Conservation (phyloP, 1,140 invertebrate genomes). For the Bombus pyrosoma region DNA sequence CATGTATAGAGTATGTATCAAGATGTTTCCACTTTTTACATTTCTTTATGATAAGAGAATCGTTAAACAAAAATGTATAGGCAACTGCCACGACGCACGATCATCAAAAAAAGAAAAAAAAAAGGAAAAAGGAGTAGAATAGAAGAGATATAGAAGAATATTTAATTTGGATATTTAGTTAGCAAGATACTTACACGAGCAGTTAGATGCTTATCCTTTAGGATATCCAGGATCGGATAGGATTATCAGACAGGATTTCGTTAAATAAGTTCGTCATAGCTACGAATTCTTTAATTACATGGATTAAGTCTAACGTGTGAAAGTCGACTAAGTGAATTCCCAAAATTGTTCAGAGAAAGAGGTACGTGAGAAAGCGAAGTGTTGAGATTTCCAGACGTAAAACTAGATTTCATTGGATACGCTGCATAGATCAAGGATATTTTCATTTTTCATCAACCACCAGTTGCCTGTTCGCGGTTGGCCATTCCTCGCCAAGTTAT, state of each 20-base stretch:
- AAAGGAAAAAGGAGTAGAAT: not conserved
- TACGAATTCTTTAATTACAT: not conserved
- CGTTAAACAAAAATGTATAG: too few species aligned
- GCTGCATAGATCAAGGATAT: slow-evolving; percentile 17
- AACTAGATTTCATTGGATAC: not conserved
- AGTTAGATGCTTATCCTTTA: not conserved
- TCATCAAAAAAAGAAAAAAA: not conserved
- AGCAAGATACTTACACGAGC: too few species aligned
- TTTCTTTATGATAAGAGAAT: too few species aligned
- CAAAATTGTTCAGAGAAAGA: not conserved
- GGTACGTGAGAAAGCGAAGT: not conserved
- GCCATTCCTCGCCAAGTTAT: slow-evolving; percentile 19
- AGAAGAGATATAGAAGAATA: not conserved
- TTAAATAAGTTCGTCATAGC: not conserved
- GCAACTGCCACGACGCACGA: too few species aligned
- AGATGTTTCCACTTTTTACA: not conserved
- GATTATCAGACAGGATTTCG: not conserved
- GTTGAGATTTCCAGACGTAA: not conserved
- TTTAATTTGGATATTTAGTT: too few species aligned
- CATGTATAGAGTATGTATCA: not conserved
- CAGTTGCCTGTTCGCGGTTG: slow-evolving; percentile 47
- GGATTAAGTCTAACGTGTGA: not conserved
- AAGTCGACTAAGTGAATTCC: not conserved
- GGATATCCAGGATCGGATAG: not conserved
- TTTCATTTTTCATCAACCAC: slow-evolving; percentile 55